A percentile compares a stretch with the other conserved stretches of the same genome.
Evolutionary conservation across 2,113 vertebrate species (phyloP).

Genomic region (Pelodiscus sinensis): DNA sequence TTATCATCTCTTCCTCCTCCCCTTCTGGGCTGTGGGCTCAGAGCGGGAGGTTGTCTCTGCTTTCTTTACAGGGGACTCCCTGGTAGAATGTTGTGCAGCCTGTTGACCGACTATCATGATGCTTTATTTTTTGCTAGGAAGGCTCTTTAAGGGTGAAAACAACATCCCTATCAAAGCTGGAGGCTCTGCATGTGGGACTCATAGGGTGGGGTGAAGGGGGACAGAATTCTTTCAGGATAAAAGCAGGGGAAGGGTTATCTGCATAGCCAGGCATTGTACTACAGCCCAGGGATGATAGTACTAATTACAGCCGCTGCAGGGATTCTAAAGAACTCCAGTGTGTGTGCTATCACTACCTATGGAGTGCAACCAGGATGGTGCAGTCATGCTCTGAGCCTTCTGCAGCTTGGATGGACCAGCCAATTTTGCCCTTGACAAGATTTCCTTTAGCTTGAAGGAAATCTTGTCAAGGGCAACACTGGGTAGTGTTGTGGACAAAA

Average conservation of each 20-base stretch:
- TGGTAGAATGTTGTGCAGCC: background rate
- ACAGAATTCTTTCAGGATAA: background rate
- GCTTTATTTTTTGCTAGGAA: constrained; percentile 4
- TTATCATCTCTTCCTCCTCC: constrained; percentile 48
- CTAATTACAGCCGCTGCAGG: background rate
- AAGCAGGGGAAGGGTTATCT: background rate
- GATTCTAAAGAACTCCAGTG: background rate
- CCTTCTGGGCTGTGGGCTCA: background rate
- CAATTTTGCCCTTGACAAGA: background rate
- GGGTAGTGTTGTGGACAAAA: background rate
- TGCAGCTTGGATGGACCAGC: background rate
- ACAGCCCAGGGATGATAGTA: background rate
- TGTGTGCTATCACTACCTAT: background rate
- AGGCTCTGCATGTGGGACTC: background rate
- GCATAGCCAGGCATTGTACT: background rate
- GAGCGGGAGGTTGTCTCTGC: constrained; percentile 11
- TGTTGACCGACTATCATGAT: constrained; percentile 36
- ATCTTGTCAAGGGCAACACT: too few species aligned
- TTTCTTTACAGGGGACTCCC: background rate
- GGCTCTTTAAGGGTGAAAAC: constrained; percentile 34
- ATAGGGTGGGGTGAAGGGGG: background rate
- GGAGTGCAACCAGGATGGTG: background rate
- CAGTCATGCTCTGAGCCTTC: background rate
- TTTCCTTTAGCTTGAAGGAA: background rate
- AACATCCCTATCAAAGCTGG: background rate